Conservation (phyloP, 1,140 invertebrate species). For the Melipona quadrifasciata region DNA sequence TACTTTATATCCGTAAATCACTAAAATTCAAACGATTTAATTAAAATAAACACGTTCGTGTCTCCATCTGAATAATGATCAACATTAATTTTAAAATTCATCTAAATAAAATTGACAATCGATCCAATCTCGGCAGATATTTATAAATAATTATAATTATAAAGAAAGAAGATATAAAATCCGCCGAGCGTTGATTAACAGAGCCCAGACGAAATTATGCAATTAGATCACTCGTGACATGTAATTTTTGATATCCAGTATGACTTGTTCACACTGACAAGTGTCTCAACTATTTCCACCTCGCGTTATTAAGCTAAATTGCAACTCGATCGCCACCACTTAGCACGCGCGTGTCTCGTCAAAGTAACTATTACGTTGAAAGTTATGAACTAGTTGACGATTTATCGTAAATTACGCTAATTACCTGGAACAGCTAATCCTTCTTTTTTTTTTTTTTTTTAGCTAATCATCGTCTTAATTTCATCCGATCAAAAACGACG, state of each 20-base stretch:
- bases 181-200: too few relatives aligned
- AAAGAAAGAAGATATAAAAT: too few relatives aligned
- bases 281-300: background rate
- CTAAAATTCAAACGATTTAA: too few relatives aligned
- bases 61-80: too few relatives aligned
- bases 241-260: background rate
- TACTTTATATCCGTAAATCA: too few relatives aligned
- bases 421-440: background rate
- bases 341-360: background rate
- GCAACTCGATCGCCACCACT: conserved; percentile 1
- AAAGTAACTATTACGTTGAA: conserved; percentile 6
- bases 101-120: too few relatives aligned
- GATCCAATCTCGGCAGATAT: too few relatives aligned
- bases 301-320: background rate
- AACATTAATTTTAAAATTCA: too few relatives aligned
- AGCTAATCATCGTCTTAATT: conserved; percentile 18
- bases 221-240: background rate
- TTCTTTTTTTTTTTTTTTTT: too few relatives aligned
- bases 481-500: conserved; percentile 5
- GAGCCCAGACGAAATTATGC: background rate
- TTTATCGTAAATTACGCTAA: conserved; percentile 1
- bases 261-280: background rate
- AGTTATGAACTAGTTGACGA: background rate
- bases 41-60: too few relatives aligned
- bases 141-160: too few relatives aligned